Percentiles rank a stretch among this genome's conserved stretches.
These are phyloP conservation scores for Andrena marginata DNA, from an alignment of 2,888 invertebrate species.

Conservation along the genomic window DNA sequence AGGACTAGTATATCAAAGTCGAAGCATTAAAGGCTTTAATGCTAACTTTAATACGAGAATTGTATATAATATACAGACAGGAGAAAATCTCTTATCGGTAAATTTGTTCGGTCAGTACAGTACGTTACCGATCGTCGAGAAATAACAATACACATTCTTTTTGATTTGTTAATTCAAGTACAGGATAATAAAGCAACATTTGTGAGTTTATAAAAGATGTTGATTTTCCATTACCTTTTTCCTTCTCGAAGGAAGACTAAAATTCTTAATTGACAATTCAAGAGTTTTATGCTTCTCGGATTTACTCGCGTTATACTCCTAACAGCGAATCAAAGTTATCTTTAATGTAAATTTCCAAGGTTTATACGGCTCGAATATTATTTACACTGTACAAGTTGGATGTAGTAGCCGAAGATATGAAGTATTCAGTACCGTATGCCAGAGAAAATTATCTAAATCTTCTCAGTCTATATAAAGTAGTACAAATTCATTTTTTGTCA, in stretches of 20 bases:
- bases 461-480: slow-evolving; percentile 37
- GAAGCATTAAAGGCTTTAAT: slow-evolving; percentile 77
- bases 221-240: slow-evolving; percentile 1
- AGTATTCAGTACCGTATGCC: slow-evolving; percentile 23
- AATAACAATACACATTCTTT: slow-evolving; percentile 33
- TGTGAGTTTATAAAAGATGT: slow-evolving; percentile 33
- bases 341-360: slow-evolving; percentile 4
- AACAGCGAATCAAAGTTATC: neutral
- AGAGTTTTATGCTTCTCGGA: neutral
- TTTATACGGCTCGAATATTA: slow-evolving; percentile 23
- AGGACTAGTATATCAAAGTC: slow-evolving; percentile 85
- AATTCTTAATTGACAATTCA: slow-evolving; percentile 1
- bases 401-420: slow-evolving; percentile 24
- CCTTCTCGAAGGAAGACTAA: neutral
- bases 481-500: slow-evolving; percentile 44
- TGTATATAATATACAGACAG: slow-evolving; percentile 64
- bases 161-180: slow-evolving; percentile 45
- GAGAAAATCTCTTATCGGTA: slow-evolving; percentile 8
- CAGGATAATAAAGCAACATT: slow-evolving; percentile 47
- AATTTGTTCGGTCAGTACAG: slow-evolving; percentile 25
- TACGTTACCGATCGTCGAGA: slow-evolving; percentile 16
- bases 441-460: slow-evolving; percentile 31
- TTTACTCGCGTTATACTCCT: neutral
- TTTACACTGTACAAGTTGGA: slow-evolving; percentile 32
- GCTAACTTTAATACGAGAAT: slow-evolving; percentile 17